Percentiles rank a stretch among this genome's conserved stretches.
Conservation (phyloP, 2,797 vertebrate genomes). For the Sebastes hubbsi region DNA sequence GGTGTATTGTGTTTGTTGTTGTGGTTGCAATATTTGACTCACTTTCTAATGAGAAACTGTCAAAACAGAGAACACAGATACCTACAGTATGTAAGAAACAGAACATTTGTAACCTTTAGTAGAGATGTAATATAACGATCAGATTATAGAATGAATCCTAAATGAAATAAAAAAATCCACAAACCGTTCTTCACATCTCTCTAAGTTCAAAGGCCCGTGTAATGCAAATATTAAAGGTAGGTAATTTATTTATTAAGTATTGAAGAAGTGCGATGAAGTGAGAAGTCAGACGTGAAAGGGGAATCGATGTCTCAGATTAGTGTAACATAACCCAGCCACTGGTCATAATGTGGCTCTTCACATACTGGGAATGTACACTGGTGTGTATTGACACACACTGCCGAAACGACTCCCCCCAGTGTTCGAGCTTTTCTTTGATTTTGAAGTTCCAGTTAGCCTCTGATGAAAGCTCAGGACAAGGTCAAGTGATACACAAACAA, state of each 20-base stretch:
- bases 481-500: conserved; percentile 39
- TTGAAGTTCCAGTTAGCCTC: too few species aligned
- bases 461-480: conserved; percentile 21
- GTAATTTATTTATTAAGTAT: not conserved
- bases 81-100: not conserved
- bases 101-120: not conserved
- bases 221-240: not conserved
- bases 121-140: not conserved
- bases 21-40: not conserved
- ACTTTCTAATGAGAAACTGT: not conserved
- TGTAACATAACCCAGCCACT: not conserved
- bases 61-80: not conserved
- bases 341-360: not conserved
- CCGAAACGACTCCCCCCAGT: conserved; percentile 13
- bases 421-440: too few species aligned
- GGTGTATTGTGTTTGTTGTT: not conserved
- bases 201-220: not conserved
- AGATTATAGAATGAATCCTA: not conserved
- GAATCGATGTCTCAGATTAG: conserved; percentile 7
- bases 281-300: not conserved
- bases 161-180: not conserved
- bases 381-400: conserved; percentile 27
- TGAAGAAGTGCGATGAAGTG: not conserved
- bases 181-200: not conserved
- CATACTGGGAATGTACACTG: not conserved